Percentiles rank a stretch among this genome's conserved stretches.
Evolutionary conservation across 2,113 vertebrate species (phyloP).

Genomic region (Monopterus albus): DNA sequence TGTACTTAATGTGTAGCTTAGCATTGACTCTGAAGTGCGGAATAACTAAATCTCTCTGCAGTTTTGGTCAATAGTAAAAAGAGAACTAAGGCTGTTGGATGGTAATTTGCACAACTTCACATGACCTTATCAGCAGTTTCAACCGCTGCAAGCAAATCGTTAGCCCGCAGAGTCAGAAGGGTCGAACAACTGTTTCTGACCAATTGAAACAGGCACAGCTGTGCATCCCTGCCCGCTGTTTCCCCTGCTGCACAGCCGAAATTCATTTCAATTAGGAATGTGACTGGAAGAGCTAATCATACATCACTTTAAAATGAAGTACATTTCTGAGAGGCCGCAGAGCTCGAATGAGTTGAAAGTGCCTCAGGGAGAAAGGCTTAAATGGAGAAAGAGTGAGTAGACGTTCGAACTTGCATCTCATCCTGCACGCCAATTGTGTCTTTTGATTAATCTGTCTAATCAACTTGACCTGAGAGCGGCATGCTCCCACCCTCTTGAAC

Average conservation of each 20-base stretch:
- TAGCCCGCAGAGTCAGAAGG: conserved; percentile 26
- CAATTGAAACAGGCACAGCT: conserved; percentile 58
- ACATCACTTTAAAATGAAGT: conserved; percentile 65
- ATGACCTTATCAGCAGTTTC: conserved; percentile 48
- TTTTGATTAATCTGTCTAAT: conserved; percentile 55
- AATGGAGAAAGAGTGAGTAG: conserved; percentile 46
- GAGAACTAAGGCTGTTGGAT: conserved; percentile 1
- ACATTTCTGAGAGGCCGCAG: conserved; percentile 37
- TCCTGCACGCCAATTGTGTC: conserved; percentile 23
- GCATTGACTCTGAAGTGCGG: conserved; percentile 50
- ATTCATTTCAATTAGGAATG: conserved; percentile 70
- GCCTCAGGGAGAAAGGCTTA: conserved; percentile 37
- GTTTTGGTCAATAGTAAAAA: conserved; percentile 6
- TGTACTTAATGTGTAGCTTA: conserved; percentile 2
- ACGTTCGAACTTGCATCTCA: conserved; percentile 57
- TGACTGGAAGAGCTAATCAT: conserved; percentile 67
- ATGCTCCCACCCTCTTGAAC: conserved; percentile 1
- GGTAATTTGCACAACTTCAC: conserved; percentile 37
- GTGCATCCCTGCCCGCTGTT: conserved; percentile 24
- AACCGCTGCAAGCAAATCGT: conserved; percentile 33
- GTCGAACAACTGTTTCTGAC: conserved; percentile 48
- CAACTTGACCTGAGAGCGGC: conserved; percentile 23
- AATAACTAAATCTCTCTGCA: conserved; percentile 38
- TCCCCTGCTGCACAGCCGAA: conserved; percentile 21
- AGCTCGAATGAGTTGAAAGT: conserved; percentile 38